phyloP scores from a whole-genome alignment of 2,888 invertebrate genomes.

The Drosophila anomelani region DNA sequence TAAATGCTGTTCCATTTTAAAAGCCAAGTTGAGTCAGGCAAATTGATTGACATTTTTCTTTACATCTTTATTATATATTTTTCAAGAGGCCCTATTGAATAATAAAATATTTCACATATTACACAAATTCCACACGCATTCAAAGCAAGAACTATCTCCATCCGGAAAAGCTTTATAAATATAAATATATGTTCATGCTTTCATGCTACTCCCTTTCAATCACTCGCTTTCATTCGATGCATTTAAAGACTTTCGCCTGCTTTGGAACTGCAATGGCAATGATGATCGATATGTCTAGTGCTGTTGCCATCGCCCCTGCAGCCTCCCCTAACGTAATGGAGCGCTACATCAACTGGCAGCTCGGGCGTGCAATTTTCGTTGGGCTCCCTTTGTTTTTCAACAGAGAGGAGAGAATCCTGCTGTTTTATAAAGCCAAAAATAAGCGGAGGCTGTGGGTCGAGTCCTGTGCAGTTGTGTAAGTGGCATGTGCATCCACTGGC shows the following conservation, averaged over 20 bases:
- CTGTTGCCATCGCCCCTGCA: constrained; percentile 9
- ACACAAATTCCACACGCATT: background rate
- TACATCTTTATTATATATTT: background rate
- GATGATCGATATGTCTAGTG: constrained; percentile 65
- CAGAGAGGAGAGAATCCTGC: constrained; percentile 19
- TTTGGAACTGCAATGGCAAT: constrained; percentile 34
- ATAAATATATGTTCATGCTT: too few species aligned
- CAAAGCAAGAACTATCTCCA: background rate
- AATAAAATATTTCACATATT: background rate
- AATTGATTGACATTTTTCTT: background rate
- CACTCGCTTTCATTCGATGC: constrained; percentile 17
- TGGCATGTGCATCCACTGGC: constrained; percentile 40
- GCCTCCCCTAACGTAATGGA: constrained; percentile 34
- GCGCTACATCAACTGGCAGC: constrained; percentile 64
- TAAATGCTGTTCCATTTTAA: background rate
- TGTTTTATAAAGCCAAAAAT: constrained; percentile 19
- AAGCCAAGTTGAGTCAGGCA: background rate
- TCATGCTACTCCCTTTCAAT: background rate
- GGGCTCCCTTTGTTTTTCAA: constrained; percentile 46
- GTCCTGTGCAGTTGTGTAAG: constrained; percentile 34
- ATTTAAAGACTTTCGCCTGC: constrained; percentile 36
- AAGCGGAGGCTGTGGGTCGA: background rate
- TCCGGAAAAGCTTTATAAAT: too few species aligned
- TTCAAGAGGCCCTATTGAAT: background rate
- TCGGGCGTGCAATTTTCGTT: constrained; percentile 59